Conservation (phyloP, 2,888 invertebrate genomes). For the Sphecodes monilicornis region DNA sequence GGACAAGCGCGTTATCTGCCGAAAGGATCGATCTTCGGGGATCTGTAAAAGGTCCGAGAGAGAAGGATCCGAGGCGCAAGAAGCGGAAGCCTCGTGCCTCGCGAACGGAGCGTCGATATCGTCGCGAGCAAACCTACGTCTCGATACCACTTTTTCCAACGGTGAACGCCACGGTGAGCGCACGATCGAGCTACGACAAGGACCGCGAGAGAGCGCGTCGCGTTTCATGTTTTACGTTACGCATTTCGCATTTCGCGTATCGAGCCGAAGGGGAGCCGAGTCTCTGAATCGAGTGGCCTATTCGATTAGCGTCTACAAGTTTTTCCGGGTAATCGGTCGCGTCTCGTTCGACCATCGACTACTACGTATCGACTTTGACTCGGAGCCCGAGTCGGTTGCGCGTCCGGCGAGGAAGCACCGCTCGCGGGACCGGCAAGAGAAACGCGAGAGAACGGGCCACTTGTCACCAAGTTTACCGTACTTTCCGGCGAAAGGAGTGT, state of each 20-base stretch:
- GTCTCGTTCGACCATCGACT: background rate
- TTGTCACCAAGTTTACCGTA: constrained; percentile 62
- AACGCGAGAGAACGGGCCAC: constrained; percentile 56
- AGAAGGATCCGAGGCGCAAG: constrained; percentile 29
- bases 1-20: constrained; percentile 66
- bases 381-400: background rate
- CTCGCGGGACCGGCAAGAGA: constrained; percentile 32
- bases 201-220: background rate
- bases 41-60: constrained; percentile 67
- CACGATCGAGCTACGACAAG: background rate
- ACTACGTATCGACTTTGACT: background rate
- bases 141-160: constrained; percentile 27
- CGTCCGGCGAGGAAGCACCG: background rate
- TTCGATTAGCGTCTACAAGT: constrained; percentile 40
- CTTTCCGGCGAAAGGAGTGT: constrained; percentile 64
- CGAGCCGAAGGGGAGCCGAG: constrained; percentile 6
- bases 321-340: constrained; percentile 37
- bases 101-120: constrained; percentile 29
- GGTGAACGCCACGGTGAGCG: background rate
- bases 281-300: constrained; percentile 33
- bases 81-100: constrained; percentile 43
- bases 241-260: constrained; percentile 1
- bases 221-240: background rate
- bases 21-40: constrained; percentile 66
- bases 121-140: constrained; percentile 12